Evolutionary conservation across 1,140 invertebrate species (phyloP).

Genomic region (Andrena cerasifolii): DNA sequence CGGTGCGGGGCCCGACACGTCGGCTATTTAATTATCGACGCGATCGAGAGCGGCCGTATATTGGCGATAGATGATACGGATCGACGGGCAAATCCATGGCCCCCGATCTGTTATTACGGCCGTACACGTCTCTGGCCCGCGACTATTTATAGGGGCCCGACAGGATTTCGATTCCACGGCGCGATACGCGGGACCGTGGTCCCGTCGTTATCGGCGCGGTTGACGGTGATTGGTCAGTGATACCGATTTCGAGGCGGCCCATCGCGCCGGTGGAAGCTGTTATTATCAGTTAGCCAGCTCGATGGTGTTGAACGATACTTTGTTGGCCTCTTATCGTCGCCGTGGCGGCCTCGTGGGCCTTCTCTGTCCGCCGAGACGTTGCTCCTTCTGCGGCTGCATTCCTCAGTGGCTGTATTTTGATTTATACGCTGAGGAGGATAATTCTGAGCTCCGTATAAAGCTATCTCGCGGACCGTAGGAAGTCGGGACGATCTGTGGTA

Average conservation of each 20-base stretch:
- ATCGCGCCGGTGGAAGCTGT: background rate
- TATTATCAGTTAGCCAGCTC: conserved; percentile 32
- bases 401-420: no score
- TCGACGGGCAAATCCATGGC: conserved; percentile 53
- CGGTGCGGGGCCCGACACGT: conserved; percentile 19
- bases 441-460: no score
- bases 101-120: conserved; percentile 65
- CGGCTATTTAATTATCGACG: conserved; percentile 65
- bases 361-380: no score
- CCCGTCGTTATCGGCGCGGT: conserved; percentile 41
- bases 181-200: conserved; percentile 37
- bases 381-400: no score
- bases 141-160: conserved; percentile 65
- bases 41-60: conserved; percentile 48
- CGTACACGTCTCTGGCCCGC: conserved; percentile 15
- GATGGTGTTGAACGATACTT: conserved; percentile 13
- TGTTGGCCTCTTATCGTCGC: background rate
- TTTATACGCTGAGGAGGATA: no score
- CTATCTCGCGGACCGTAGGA: no score
- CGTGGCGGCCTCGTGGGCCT: no score
- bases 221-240: conserved; percentile 52
- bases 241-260: no score
- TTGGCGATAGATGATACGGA: conserved; percentile 41
- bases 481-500: no score
- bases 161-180: conserved; percentile 28